Evolutionary conservation across 2,113 vertebrate genomes (phyloP).

Genomic region (Cricetomys ansorgei): DNA sequence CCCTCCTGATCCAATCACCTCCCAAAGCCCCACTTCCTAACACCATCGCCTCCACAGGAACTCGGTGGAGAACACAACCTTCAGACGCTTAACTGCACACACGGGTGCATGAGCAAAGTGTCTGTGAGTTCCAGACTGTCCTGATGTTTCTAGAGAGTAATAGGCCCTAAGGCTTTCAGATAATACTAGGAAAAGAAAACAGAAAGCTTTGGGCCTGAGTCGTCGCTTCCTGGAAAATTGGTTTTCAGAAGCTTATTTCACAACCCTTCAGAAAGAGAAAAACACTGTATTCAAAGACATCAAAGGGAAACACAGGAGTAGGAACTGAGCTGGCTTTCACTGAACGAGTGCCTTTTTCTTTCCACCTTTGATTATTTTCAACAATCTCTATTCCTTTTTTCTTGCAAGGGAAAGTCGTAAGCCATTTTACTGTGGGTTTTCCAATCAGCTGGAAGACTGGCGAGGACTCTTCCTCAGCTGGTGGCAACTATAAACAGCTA

Average conservation of each 20-base stretch:
- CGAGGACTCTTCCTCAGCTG: background rate
- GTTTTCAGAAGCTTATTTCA: slow-evolving; percentile 1
- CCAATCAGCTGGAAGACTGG: background rate
- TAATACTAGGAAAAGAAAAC: background rate
- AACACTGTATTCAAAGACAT: background rate
- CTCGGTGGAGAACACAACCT: background rate
- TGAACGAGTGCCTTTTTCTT: background rate
- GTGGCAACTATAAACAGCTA: background rate
- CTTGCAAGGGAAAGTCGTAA: background rate
- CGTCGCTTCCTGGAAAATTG: background rate
- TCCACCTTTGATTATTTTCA: background rate
- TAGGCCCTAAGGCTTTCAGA: background rate
- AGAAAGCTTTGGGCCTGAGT: background rate
- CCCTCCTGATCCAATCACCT: background rate
- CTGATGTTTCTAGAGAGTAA: background rate
- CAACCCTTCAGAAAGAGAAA: background rate
- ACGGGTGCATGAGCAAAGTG: background rate
- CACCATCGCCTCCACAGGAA: background rate
- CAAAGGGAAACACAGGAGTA: background rate
- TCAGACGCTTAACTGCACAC: background rate
- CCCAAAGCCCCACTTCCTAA: background rate
- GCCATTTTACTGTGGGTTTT: background rate
- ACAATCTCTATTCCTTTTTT: background rate
- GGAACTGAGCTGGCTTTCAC: background rate
- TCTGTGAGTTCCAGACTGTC: background rate